phyloP scores from a whole-genome alignment of 2,113 vertebrate genomes.

The Sclerurus mexicanus region DNA sequence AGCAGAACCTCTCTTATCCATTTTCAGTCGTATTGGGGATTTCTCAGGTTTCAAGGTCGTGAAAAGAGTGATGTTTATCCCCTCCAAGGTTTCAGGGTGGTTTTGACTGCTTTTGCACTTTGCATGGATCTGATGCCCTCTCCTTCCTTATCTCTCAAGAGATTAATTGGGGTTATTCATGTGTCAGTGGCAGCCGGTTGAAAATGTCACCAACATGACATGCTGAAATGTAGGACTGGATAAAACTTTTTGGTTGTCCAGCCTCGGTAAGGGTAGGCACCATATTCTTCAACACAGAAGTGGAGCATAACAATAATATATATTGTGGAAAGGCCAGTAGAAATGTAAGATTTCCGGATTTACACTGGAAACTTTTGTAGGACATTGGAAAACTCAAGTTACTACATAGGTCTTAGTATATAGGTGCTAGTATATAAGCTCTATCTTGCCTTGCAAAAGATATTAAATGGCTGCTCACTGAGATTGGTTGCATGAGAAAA shows the following conservation, averaged over 20 bases:
- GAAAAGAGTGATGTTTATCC: constrained; percentile 26
- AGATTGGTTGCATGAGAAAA: background rate
- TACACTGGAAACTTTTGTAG: background rate
- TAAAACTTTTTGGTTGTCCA: background rate
- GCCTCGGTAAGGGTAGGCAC: background rate
- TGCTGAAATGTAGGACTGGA: background rate
- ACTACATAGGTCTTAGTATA: background rate
- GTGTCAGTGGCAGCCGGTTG: background rate
- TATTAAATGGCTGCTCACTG: background rate
- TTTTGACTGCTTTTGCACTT: constrained; percentile 39
- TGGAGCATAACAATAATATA: background rate
- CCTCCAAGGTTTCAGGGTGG: background rate
- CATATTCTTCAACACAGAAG: background rate
- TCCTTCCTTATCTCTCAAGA: background rate
- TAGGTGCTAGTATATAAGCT: background rate
- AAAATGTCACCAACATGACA: background rate
- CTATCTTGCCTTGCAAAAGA: background rate
- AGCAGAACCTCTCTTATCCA: constrained; percentile 34
- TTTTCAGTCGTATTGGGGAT: constrained; percentile 54
- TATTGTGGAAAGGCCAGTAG: background rate
- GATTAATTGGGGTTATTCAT: background rate
- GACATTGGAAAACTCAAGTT: background rate
- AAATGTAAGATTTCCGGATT: background rate
- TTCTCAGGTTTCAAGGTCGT: constrained; percentile 71
- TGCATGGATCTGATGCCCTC: background rate